Base-by-base conservation (phyloP, 2,113 vertebrate species). In the Synodontis membranacea region DNA sequence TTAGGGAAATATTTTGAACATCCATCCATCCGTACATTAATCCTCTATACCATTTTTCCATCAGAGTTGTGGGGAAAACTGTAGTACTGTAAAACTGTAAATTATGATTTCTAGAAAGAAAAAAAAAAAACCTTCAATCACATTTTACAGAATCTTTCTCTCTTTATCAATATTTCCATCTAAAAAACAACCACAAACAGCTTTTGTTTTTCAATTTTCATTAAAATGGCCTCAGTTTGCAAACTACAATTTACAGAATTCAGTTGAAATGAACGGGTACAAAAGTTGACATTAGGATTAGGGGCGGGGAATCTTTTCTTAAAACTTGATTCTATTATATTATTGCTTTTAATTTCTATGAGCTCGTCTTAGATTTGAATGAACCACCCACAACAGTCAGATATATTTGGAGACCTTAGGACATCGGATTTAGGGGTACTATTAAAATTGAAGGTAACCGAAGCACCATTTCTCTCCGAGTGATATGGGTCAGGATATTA, bases 361-460 rank as follows among this genome's bases (percentile, higher is more conserved):
- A 50, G 9, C 46, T 28, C 23, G 28, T 25, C 1, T 46, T 11
- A 44, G 39, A 44, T 48, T 48, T 17, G 11, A 46, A 42, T 25
- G 10, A 72, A 75, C n/a, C 46, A 28, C 12, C 4, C 11, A 46
- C 25, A 5, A 75, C n/a, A 75, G 25, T 46, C 23, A n/a, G 1
- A n/a, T n/a, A 75, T 46, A 0, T 28, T 46, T n/a, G 42, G 23
- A 46, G 42, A 28, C 14, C 72, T 15, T 44, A 14, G 11, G 25
- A n/a, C 72, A 46, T 75, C 72, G 15, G 39, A 15, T 75, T 75
- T 44, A 28, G 7, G 25, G 1, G 42, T 75, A n/a, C 25, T 15
- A 75, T 72, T 39, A 66, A 66, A 66, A 66, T 44, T 44, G 68
- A 75, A 86, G 74, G 79, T 88, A 90, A 88, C 80, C 88, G 82